These are phyloP conservation scores for Meteorus cinctellus DNA, from an alignment of 2,888 invertebrate species.

Conservation along the genomic window DNA sequence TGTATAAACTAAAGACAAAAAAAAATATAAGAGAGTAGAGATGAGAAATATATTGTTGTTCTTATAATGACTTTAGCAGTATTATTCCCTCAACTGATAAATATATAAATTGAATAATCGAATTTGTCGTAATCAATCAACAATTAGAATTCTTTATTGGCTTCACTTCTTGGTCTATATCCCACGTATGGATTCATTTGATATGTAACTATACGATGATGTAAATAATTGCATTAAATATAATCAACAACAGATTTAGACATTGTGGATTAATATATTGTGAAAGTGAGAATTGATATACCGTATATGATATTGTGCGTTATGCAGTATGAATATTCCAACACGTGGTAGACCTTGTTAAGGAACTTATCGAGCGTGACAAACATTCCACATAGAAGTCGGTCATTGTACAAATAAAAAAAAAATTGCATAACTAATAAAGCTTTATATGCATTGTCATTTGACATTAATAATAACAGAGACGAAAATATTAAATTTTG, in stretches of 20 bases:
- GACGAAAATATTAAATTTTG: neutral
- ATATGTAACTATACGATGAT: slow-evolving; percentile 1
- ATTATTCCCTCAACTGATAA: neutral
- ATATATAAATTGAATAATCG: neutral
- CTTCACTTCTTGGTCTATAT: neutral
- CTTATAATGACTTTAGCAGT: too few species aligned
- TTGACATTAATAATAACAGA: neutral
- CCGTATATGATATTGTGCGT: slow-evolving; percentile 16
- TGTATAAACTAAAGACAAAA: too few species aligned
- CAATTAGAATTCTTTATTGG: neutral
- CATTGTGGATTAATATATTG: slow-evolving; percentile 38
- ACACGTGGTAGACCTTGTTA: slow-evolving; percentile 51
- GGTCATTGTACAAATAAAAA: slow-evolving; percentile 42
- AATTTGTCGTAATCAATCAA: neutral
- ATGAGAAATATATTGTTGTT: too few species aligned
- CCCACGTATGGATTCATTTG: neutral
- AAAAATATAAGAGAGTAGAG: too few species aligned
- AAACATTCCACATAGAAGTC: slow-evolving; percentile 51
- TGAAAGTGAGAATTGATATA: slow-evolving; percentile 51
- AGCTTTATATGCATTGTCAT: neutral
- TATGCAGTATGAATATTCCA: slow-evolving; percentile 48
- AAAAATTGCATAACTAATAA: neutral
- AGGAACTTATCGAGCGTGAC: slow-evolving; percentile 49
- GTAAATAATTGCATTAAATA: slow-evolving; percentile 19
- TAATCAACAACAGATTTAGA: slow-evolving; percentile 19